Conservation (phyloP, 2,113 vertebrate species). For the Alaudala cheleensis region DNA sequence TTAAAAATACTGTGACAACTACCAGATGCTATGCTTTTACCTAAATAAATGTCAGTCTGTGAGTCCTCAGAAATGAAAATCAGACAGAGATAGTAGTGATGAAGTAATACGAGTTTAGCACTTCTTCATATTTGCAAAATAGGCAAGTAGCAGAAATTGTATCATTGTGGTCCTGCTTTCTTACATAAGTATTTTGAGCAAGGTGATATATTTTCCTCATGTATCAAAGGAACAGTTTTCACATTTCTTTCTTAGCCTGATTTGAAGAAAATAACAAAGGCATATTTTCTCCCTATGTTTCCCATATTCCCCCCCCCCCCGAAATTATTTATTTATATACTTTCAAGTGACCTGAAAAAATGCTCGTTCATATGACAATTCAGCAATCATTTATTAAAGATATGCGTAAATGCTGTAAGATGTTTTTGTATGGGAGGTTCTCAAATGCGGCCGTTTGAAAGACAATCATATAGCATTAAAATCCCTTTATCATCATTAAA, state of each 20-base stretch:
- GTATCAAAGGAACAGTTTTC: neutral
- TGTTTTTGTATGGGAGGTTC: neutral
- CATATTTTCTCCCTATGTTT: neutral
- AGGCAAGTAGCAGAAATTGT: neutral
- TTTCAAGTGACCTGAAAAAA: neutral
- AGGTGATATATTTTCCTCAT: neutral
- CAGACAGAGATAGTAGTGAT: neutral
- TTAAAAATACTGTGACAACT: conserved; percentile 63
- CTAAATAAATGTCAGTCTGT: neutral
- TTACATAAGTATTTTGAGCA: neutral
- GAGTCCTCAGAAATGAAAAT: conserved; percentile 5
- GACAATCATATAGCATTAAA: neutral
- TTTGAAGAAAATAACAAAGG: neutral
- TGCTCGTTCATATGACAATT: neutral
- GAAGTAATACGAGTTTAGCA: conserved; percentile 16
- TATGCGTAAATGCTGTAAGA: neutral
- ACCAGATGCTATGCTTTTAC: conserved; percentile 15
- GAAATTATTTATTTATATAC: neutral
- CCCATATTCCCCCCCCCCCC: neutral
- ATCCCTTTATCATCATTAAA: neutral
- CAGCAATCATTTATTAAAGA: neutral
- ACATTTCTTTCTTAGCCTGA: neutral
- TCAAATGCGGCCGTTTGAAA: neutral
- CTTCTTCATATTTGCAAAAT: neutral
- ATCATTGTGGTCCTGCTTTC: neutral